Percentiles rank a stretch among this genome's conserved stretches.
phyloP scores from a whole-genome alignment of 2,797 vertebrate genomes.

The Poecile montanus region DNA sequence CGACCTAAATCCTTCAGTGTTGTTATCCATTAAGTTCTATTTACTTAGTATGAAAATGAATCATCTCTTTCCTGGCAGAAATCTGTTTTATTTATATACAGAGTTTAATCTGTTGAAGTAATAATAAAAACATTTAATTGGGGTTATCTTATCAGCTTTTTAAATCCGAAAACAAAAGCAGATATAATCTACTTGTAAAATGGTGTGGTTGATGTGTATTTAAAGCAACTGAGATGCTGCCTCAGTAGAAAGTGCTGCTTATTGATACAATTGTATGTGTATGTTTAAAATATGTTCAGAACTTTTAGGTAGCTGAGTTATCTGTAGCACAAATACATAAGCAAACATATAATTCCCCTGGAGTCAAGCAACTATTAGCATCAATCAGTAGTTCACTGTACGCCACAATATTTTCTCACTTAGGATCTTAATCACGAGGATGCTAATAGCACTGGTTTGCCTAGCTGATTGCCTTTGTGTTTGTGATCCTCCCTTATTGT shows the following conservation, averaged over 20 bases:
- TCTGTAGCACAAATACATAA: slow-evolving; percentile 75
- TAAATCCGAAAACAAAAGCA: not conserved
- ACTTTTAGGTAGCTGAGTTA: slow-evolving; percentile 73
- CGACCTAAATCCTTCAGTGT: not conserved
- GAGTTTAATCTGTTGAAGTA: slow-evolving; percentile 40
- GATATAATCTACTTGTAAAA: not conserved
- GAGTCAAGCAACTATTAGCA: slow-evolving; percentile 62
- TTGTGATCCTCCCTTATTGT: slow-evolving; percentile 78
- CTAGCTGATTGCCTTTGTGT: slow-evolving; percentile 78
- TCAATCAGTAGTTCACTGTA: slow-evolving; percentile 78
- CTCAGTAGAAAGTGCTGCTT: not conserved
- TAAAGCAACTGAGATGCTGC: not conserved
- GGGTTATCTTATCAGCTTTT: slow-evolving; percentile 5
- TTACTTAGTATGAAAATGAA: not conserved
- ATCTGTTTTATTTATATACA: slow-evolving; percentile 44
- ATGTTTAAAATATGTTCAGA: slow-evolving; percentile 71
- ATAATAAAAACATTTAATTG: slow-evolving; percentile 37
- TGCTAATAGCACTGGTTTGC: slow-evolving; percentile 77
- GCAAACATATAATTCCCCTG: slow-evolving; percentile 80
- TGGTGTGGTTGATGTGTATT: not conserved
- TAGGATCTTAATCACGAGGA: slow-evolving; percentile 77
- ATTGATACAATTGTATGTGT: not conserved
- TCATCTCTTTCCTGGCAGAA: not conserved
- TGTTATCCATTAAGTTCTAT: not conserved
- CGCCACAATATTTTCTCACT: slow-evolving; percentile 79